These are phyloP conservation scores for Eupithecia inturbata DNA, from an alignment of 2,888 invertebrate species.

Conservation along the genomic window DNA sequence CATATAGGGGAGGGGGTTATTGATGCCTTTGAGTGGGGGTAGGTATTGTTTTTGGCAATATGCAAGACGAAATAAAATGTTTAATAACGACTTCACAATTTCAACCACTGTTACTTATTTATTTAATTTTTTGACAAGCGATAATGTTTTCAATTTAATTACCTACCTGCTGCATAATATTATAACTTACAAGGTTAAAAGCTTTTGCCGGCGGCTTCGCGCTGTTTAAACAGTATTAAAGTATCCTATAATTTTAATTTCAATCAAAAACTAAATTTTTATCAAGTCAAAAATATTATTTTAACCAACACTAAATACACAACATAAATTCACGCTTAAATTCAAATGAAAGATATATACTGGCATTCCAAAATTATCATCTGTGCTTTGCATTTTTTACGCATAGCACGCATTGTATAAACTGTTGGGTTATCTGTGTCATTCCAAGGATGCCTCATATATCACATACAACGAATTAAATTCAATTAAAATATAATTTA, in stretches of 20 bases:
- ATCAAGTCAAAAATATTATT: neutral
- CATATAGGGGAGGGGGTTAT: conserved; percentile 62
- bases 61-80: neutral
- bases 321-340: neutral
- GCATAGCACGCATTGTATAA: neutral
- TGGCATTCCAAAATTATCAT: neutral
- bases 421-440: conserved; percentile 10
- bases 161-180: neutral
- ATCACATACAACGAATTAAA: neutral
- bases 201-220: neutral
- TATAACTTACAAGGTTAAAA: neutral
- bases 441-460: neutral
- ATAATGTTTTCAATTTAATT: neutral
- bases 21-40: conserved; percentile 62
- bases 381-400: neutral
- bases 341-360: neutral
- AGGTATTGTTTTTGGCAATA: conserved; percentile 51
- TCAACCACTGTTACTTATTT: neutral
- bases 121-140: neutral
- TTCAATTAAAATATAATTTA: neutral
- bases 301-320: neutral
- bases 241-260: neutral
- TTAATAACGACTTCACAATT: neutral
- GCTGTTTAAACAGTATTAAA: neutral
- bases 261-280: neutral